Conservation (phyloP, 2,113 vertebrate species). For the Sylvicapra grimmia region DNA sequence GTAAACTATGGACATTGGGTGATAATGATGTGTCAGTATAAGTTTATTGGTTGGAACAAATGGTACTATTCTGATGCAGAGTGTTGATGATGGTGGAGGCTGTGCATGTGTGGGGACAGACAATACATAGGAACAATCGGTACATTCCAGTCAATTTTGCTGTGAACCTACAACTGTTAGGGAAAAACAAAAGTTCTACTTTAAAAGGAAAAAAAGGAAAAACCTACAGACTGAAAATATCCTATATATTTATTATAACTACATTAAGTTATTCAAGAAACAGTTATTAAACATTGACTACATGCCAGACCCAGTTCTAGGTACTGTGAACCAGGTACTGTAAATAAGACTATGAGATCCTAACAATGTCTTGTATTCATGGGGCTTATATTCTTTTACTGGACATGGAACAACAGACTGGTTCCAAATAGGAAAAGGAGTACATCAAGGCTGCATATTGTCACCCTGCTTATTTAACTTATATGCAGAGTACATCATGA, state of each 20-base stretch:
- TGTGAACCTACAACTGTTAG: neutral
- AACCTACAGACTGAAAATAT: neutral
- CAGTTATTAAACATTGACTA: neutral
- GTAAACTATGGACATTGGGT: neutral
- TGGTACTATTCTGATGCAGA: neutral
- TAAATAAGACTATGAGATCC: neutral
- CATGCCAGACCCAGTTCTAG: neutral
- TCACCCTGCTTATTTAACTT: too few relatives aligned
- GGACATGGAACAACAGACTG: too few relatives aligned
- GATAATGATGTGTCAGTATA: neutral
- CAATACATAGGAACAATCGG: neutral
- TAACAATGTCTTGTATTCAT: neutral
- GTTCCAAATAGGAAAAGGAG: too few relatives aligned
- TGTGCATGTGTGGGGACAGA: neutral
- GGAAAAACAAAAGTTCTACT: neutral
- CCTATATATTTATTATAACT: neutral
- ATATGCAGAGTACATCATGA: too few relatives aligned
- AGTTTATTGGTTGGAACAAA: neutral
- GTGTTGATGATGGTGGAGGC: neutral
- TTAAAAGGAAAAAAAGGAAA: neutral
- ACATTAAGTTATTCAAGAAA: neutral
- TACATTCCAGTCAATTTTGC: neutral
- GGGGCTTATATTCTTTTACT: neutral
- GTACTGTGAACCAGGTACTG: neutral
- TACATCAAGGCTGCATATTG: too few relatives aligned